Percentiles rank a stretch among this genome's conserved stretches.
Conservation (phyloP, 2,888 invertebrate genomes). For the Uropetala carovei region DNA sequence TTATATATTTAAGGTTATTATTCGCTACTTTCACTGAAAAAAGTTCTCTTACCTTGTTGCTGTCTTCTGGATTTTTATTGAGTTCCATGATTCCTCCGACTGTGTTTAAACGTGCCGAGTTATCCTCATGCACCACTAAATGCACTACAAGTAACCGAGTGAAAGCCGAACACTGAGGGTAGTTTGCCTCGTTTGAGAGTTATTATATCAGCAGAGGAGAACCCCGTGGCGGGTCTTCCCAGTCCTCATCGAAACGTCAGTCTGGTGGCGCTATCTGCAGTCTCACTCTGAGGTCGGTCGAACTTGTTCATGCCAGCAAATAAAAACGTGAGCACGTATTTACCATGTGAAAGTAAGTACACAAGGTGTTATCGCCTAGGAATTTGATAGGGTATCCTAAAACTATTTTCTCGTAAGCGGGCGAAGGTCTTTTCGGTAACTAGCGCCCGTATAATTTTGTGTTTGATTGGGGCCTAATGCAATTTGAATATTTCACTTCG, state of each 20-base stretch:
- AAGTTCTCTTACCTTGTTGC: neutral
- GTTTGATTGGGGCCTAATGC: too few relatives aligned
- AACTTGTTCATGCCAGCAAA: slow-evolving; percentile 44
- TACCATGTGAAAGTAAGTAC: slow-evolving; percentile 37
- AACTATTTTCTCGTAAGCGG: slow-evolving; percentile 28
- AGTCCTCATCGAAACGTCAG: slow-evolving; percentile 13
- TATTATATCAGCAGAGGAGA: neutral
- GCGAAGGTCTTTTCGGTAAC: neutral
- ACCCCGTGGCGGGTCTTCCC: neutral
- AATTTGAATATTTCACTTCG: too few relatives aligned
- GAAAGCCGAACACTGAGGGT: neutral
- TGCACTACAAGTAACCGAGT: neutral
- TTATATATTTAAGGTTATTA: neutral
- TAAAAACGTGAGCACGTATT: slow-evolving; percentile 52
- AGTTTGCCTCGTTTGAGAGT: slow-evolving; percentile 23
- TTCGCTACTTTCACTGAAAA: neutral
- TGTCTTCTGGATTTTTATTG: neutral
- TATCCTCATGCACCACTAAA: neutral
- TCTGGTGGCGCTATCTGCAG: slow-evolving; percentile 41
- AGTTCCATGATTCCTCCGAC: neutral
- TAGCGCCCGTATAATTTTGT: neutral
- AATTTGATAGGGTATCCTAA: slow-evolving; percentile 44
- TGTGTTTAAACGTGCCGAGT: neutral
- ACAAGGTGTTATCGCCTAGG: slow-evolving; percentile 48
- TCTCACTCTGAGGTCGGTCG: slow-evolving; percentile 42